A percentile compares a stretch with the other conserved stretches of the same genome.
phyloP scores from a whole-genome alignment of 2,888 invertebrate genomes.

The Selenia dentaria region DNA sequence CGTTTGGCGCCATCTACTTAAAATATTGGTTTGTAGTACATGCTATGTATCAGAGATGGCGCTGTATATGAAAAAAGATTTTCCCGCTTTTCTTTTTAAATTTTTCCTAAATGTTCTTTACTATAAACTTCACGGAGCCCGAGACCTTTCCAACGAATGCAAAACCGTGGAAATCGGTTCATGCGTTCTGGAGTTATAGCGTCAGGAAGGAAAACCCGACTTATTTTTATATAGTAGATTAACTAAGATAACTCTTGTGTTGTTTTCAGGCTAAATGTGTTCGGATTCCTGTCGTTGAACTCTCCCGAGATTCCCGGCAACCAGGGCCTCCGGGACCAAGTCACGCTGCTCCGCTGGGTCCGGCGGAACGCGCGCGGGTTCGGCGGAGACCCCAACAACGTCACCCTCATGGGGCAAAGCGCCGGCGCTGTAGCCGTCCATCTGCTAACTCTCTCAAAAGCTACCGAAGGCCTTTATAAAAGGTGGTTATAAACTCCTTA shows the following conservation, averaged over 20 bases:
- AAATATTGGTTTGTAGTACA: too few relatives aligned
- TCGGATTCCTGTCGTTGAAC: conserved; percentile 73
- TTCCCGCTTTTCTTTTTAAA: too few relatives aligned
- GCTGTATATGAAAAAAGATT: too few relatives aligned
- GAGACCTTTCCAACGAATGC: too few relatives aligned
- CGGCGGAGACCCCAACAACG: conserved; percentile 67
- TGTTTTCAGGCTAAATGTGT: conserved; percentile 63
- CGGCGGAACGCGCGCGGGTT: conserved; percentile 59
- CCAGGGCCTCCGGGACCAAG: conserved; percentile 70
- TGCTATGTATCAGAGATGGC: too few relatives aligned
- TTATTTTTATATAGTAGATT: not conserved
- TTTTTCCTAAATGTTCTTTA: too few relatives aligned
- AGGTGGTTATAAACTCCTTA: conserved; percentile 53
- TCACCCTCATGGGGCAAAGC: conserved; percentile 74
- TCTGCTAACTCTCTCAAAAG: conserved; percentile 59
- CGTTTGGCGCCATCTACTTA: too few relatives aligned
- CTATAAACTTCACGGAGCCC: too few relatives aligned
- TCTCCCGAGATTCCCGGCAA: conserved; percentile 69
- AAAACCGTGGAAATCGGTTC: too few relatives aligned
- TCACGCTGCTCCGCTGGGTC: conserved; percentile 73
- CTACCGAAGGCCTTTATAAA: conserved; percentile 60
- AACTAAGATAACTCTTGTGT: not conserved
- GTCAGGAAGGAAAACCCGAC: too few relatives aligned
- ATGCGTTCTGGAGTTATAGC: too few relatives aligned
- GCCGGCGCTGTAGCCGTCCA: conserved; percentile 66